These are phyloP conservation scores for Crematogaster levior DNA, from an alignment of 2,888 invertebrate species.

Conservation along the genomic window DNA sequence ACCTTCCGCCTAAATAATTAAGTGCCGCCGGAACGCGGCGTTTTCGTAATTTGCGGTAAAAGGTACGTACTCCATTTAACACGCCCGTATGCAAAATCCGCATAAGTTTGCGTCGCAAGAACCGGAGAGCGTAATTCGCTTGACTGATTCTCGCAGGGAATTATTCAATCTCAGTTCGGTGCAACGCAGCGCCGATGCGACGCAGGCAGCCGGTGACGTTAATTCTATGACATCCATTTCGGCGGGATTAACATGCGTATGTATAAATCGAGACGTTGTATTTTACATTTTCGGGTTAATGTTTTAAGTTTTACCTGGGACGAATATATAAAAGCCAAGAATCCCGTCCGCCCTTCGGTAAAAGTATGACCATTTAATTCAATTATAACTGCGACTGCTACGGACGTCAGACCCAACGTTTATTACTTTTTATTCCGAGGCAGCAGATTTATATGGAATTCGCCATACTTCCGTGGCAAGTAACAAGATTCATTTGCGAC, in stretches of 20 bases:
- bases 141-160: conserved; percentile 46
- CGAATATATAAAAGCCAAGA: conserved; percentile 34
- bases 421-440: conserved; percentile 50
- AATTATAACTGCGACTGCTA: conserved; percentile 52
- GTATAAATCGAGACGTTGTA: conserved; percentile 47
- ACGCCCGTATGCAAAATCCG: background rate
- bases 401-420: conserved; percentile 46
- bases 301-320: conserved; percentile 42
- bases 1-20: background rate
- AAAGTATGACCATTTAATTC: conserved; percentile 51
- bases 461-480: conserved; percentile 47
- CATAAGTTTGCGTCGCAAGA: conserved; percentile 38
- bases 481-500: conserved; percentile 53
- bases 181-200: conserved; percentile 21
- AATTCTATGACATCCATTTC: conserved; percentile 39
- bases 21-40: background rate
- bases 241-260: conserved; percentile 42
- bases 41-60: background rate
- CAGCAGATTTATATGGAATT: conserved; percentile 51
- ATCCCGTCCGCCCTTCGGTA: conserved; percentile 34
- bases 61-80: background rate
- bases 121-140: conserved; percentile 20
- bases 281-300: conserved; percentile 43
- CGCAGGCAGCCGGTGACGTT: conserved; percentile 25
- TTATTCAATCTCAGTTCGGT: conserved; percentile 44